Evolutionary conservation across 2,113 vertebrate genomes (phyloP).

Genomic region (Lycaon pictus): DNA sequence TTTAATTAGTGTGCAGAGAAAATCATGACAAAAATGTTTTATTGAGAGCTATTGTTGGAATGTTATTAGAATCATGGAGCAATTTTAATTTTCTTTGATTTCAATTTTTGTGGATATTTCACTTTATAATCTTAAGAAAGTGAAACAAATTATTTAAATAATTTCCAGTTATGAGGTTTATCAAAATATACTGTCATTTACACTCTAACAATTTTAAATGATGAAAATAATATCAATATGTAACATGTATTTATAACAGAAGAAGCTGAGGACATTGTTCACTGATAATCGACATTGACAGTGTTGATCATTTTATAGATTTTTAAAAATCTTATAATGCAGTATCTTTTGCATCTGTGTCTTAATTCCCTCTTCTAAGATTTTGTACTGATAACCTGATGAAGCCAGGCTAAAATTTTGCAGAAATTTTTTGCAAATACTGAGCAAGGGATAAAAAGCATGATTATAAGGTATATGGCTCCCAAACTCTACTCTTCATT

Average conservation of each 20-base stretch:
- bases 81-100: background rate
- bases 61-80: background rate
- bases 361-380: background rate
- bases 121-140: constrained; percentile 1
- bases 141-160: background rate
- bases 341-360: background rate
- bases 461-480: background rate
- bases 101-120: background rate
- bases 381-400: background rate
- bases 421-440: background rate
- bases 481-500: background rate
- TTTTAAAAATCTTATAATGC: background rate
- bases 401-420: background rate
- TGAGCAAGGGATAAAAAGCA: background rate
- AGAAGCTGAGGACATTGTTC: background rate
- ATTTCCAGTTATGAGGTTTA: background rate
- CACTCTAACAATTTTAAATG: background rate
- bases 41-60: background rate
- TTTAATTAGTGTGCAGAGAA: background rate
- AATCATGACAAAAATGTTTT: background rate
- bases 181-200: background rate
- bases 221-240: background rate
- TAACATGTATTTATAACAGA: background rate
- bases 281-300: background rate
- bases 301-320: background rate